Conservation (phyloP, 2,113 vertebrate genomes). For the Tyto alba region DNA sequence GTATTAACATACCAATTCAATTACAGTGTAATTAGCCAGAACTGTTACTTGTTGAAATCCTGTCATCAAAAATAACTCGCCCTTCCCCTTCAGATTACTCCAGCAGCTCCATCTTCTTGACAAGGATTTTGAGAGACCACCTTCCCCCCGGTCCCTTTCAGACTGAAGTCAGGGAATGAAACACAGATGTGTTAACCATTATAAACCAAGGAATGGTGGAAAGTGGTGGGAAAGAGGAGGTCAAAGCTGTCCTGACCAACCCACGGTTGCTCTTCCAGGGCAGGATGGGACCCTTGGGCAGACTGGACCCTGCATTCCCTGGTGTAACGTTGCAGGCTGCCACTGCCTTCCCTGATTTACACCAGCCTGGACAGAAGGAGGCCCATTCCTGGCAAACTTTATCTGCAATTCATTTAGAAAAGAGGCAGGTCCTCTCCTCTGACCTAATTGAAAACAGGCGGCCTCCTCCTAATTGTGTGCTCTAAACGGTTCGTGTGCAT, state of each 20-base stretch:
- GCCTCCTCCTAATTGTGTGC: not conserved
- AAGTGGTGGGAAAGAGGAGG: not conserved
- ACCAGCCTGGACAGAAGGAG: not conserved
- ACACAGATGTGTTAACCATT: not conserved
- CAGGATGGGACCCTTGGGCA: not conserved
- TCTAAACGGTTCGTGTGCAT: not conserved
- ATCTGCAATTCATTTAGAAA: slow-evolving; percentile 47
- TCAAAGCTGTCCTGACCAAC: not conserved
- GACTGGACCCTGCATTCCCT: not conserved
- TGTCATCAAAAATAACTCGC: slow-evolving; percentile 22
- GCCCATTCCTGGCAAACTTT: slow-evolving; percentile 15
- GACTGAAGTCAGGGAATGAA: not conserved
- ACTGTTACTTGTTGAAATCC: slow-evolving; percentile 22
- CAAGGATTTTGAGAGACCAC: not conserved
- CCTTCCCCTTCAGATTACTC: not conserved
- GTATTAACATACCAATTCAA: not conserved
- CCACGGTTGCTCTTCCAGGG: not conserved
- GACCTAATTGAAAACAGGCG: slow-evolving; percentile 40
- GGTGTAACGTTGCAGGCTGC: not conserved
- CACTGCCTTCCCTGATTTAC: not conserved
- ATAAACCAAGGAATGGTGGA: not conserved
- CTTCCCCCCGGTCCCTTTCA: not conserved
- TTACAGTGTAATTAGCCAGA: slow-evolving; percentile 27
- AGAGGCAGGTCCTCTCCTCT: slow-evolving; percentile 17
- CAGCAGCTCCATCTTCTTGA: not conserved